Evolutionary conservation across 2,888 invertebrate genomes (phyloP).

Genomic region (Hirtodrosophila trivittata): DNA sequence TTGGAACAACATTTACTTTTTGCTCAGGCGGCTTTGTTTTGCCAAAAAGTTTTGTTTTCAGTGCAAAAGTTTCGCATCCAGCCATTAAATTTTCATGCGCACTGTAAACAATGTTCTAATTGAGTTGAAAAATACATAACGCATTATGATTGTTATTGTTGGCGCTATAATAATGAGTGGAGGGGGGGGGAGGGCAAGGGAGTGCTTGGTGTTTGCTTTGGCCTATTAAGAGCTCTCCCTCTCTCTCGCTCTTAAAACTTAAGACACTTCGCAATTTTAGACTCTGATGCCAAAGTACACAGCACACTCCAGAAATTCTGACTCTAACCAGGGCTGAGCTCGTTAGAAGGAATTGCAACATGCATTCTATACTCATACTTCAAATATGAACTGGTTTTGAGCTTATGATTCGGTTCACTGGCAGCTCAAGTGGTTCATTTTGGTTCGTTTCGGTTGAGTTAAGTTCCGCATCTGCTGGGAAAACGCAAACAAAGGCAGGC

Average conservation of each 20-base stretch:
- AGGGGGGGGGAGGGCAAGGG: not conserved
- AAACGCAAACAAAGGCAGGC: constrained; percentile 24
- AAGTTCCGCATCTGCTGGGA: constrained; percentile 14
- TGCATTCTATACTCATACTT: too few relatives aligned
- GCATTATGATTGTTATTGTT: constrained; percentile 74
- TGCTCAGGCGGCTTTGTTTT: constrained; percentile 43
- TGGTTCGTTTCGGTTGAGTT: too few relatives aligned
- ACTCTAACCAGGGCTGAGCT: too few relatives aligned
- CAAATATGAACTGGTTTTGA: too few relatives aligned
- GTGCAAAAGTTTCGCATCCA: constrained; percentile 33
- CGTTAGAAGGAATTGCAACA: too few relatives aligned
- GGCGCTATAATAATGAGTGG: constrained; percentile 64
- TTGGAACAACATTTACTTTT: constrained; percentile 46
- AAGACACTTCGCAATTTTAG: constrained; percentile 57
- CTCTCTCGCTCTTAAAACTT: constrained; percentile 45
- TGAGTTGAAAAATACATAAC: constrained; percentile 78
- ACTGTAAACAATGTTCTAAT: constrained; percentile 75
- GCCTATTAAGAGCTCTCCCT: constrained; percentile 54
- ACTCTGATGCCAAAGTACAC: too few relatives aligned
- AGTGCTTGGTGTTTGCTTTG: constrained; percentile 44
- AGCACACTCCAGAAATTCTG: too few relatives aligned
- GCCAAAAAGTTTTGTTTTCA: constrained; percentile 33
- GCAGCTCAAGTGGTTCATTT: too few relatives aligned
- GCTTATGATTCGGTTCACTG: too few relatives aligned
- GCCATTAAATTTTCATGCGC: constrained; percentile 66